Percentiles rank a stretch among this genome's conserved stretches.
Conservation (phyloP, 2,888 invertebrate genomes). For the Parthenolecanium corni region DNA sequence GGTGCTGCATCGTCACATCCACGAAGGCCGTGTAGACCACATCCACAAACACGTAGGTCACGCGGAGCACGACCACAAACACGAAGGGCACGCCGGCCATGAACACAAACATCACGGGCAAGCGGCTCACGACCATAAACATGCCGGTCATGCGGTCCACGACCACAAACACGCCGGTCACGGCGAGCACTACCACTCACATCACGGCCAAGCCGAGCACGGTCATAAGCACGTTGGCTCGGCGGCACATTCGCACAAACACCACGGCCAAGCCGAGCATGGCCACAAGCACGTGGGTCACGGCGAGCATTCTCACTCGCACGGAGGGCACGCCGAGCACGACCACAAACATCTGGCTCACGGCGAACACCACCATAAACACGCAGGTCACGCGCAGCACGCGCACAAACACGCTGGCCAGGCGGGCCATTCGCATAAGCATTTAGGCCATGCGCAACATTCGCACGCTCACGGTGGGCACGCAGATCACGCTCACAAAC, state of each 20-base stretch:
- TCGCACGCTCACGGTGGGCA: constrained; percentile 32
- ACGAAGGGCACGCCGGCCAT: constrained; percentile 34
- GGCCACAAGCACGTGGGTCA: constrained; percentile 33
- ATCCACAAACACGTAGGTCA: constrained; percentile 34
- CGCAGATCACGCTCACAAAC: constrained; percentile 33
- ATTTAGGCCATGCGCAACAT: constrained; percentile 31
- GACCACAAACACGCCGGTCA: constrained; percentile 41
- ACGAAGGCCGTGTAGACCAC: constrained; percentile 33
- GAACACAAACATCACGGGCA: constrained; percentile 34
- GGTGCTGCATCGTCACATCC: constrained; percentile 33
- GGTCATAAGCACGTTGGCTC: constrained; percentile 43
- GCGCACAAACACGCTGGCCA: constrained; percentile 31
- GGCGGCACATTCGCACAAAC: constrained; percentile 41
- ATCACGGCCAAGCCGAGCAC: constrained; percentile 35
- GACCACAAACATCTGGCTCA: constrained; percentile 40
- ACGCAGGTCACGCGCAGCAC: constrained; percentile 31
- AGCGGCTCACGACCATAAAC: constrained; percentile 35
- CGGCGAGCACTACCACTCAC: constrained; percentile 40
- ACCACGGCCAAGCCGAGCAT: constrained; percentile 39
- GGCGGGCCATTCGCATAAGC: constrained; percentile 32
- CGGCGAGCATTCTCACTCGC: constrained; percentile 32
- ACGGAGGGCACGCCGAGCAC: constrained; percentile 38
- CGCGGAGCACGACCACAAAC: constrained; percentile 35
- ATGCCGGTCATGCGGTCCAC: constrained; percentile 34
- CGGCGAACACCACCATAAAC: constrained; percentile 32